Evolutionary conservation across 2,797 vertebrate genomes (phyloP).

Genomic region (Galaxias olidus): DNA sequence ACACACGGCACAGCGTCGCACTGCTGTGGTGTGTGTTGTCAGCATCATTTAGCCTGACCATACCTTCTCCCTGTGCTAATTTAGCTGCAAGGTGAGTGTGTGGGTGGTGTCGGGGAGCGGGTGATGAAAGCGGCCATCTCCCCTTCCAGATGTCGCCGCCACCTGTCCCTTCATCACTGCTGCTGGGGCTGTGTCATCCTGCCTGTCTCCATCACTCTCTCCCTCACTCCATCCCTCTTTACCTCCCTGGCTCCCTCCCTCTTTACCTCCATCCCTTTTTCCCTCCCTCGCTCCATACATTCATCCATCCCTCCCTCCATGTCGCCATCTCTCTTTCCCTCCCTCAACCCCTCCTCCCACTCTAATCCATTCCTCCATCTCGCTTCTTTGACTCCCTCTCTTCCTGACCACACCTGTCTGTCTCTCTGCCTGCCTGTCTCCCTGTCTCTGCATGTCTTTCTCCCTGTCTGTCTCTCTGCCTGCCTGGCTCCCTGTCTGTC

Average conservation of each 20-base stretch:
- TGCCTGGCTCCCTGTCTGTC: slow-evolving; percentile 7
- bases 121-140: slow-evolving; percentile 70
- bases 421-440: no score
- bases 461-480: no score
- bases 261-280: background rate
- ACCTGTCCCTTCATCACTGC: slow-evolving; percentile 79
- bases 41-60: no score
- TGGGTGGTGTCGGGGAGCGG: slow-evolving; percentile 59
- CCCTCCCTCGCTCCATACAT: background rate
- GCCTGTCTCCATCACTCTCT: slow-evolving; percentile 62
- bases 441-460: no score
- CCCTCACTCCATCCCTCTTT: slow-evolving; percentile 58
- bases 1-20: no score
- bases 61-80: no score
- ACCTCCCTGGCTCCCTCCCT: slow-evolving; percentile 33
- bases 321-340: background rate
- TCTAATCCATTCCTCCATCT: no score
- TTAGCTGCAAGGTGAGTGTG: no score
- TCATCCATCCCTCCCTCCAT: no score
- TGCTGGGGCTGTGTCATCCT: slow-evolving; percentile 62
- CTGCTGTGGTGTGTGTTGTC: no score
- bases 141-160: slow-evolving; percentile 79
- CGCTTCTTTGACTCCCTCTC: slow-evolving; percentile 13
- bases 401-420: no score
- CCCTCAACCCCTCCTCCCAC: background rate